These are phyloP conservation scores for Chaetogeoica ovagalla DNA, from an alignment of 2,888 invertebrate genomes.

Conservation along the genomic window DNA sequence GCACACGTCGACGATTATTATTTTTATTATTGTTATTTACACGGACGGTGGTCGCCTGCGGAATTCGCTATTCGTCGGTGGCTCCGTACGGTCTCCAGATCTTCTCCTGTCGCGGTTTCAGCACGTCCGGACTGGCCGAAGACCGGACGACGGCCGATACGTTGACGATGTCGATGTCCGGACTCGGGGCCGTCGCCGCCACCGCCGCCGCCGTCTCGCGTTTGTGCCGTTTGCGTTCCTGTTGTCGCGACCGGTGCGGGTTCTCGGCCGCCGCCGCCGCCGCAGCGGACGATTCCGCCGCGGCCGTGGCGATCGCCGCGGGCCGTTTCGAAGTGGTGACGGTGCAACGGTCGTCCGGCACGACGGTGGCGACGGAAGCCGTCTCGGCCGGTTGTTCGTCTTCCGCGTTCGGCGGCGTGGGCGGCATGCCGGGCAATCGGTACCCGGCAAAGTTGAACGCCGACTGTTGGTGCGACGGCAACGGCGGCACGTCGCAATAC, in stretches of 20 bases:
- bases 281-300: too few relatives aligned
- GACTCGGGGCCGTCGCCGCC: neutral
- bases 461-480: neutral
- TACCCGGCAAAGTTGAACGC: conserved; percentile 45
- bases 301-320: neutral
- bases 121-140: conserved; percentile 34
- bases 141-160: conserved; percentile 32
- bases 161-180: conserved; percentile 49
- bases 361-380: neutral
- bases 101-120: conserved; percentile 46
- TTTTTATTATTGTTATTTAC: neutral
- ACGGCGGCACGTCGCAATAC: conserved; percentile 44
- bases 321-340: too few relatives aligned
- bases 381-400: conserved; percentile 10
- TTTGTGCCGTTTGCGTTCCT: conserved; percentile 16
- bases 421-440: conserved; percentile 21
- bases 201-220: neutral
- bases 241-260: neutral
- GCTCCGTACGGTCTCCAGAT: conserved; percentile 50
- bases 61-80: conserved; percentile 33
- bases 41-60: neutral
- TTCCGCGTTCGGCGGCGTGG: conserved; percentile 38
- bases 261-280: neutral
- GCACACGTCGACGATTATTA: too few relatives aligned
- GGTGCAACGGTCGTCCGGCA: neutral